These are phyloP conservation scores for Griposia aprilina DNA, from an alignment of 2,888 invertebrate genomes.

Conservation along the genomic window DNA sequence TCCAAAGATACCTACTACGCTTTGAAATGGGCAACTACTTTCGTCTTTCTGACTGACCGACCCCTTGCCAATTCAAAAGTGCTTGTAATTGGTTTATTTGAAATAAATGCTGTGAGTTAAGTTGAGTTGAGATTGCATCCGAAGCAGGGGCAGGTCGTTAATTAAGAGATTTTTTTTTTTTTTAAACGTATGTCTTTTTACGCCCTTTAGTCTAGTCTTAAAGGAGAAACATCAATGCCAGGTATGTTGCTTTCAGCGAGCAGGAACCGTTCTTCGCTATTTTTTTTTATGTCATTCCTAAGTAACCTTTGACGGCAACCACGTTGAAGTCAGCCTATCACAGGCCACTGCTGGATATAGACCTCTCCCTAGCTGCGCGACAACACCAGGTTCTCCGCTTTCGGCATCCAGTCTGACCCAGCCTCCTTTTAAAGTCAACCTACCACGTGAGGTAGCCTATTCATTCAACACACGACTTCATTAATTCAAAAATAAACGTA, in stretches of 20 bases:
- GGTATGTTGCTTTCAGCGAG: neutral
- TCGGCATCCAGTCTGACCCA: neutral
- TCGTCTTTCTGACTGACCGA: no score
- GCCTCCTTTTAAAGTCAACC: neutral
- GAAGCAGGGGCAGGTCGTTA: neutral
- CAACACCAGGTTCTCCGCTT: neutral
- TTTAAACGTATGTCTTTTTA: neutral
- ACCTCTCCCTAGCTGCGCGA: neutral
- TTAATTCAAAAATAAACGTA: neutral
- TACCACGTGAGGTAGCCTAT: neutral
- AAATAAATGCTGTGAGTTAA: no score
- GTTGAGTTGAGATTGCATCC: neutral
- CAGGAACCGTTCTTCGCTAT: neutral
- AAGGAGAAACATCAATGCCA: neutral
- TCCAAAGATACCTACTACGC: no score
- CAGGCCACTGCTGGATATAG: neutral
- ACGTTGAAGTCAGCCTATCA: neutral
- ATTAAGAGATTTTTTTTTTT: no score
- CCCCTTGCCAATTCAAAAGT: no score
- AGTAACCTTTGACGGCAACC: neutral
- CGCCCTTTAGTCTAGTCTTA: neutral
- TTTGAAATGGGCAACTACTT: no score
- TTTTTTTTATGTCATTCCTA: neutral
- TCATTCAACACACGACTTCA: neutral
- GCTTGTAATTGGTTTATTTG: no score